Evolutionary conservation across 2,113 vertebrate genomes (phyloP).

Genomic region (Sialia sialis): DNA sequence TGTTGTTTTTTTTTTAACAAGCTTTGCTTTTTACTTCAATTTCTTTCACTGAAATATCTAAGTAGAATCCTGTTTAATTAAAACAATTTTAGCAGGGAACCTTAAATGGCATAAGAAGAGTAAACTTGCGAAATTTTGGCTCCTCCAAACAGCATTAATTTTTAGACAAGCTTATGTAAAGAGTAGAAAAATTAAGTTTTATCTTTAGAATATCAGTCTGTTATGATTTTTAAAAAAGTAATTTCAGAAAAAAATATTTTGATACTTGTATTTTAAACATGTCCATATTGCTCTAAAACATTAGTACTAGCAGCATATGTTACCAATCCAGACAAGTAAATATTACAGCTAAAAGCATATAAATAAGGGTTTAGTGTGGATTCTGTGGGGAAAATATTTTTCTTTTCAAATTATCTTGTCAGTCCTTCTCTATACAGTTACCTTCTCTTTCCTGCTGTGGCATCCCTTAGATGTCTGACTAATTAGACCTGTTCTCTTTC

Average conservation of each 20-base stretch:
- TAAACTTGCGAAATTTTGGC: not conserved
- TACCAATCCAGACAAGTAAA: not conserved
- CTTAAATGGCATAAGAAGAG: not conserved
- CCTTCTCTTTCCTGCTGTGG: not conserved
- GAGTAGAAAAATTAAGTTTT: not conserved
- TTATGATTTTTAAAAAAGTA: not conserved
- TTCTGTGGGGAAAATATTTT: not conserved
- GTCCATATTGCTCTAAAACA: not conserved
- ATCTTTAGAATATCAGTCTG: not conserved
- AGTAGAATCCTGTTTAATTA: not conserved
- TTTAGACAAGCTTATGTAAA: not conserved
- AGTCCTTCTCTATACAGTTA: not conserved
- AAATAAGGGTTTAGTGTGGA: not conserved
- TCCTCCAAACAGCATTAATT: not conserved
- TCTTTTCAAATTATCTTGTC: not conserved
- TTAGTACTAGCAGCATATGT: not conserved
- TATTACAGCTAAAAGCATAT: not conserved
- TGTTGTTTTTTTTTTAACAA: not conserved
- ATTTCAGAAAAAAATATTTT: not conserved
- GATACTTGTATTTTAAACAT: not conserved
- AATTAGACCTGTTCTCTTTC: not conserved
- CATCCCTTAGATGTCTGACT: not conserved
- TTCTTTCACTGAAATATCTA: not conserved
- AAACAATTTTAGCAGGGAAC: not conserved
- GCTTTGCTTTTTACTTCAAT: not conserved